Base-by-base conservation (phyloP, 2,797 vertebrate species). In the Cetoscarus ocellatus region DNA sequence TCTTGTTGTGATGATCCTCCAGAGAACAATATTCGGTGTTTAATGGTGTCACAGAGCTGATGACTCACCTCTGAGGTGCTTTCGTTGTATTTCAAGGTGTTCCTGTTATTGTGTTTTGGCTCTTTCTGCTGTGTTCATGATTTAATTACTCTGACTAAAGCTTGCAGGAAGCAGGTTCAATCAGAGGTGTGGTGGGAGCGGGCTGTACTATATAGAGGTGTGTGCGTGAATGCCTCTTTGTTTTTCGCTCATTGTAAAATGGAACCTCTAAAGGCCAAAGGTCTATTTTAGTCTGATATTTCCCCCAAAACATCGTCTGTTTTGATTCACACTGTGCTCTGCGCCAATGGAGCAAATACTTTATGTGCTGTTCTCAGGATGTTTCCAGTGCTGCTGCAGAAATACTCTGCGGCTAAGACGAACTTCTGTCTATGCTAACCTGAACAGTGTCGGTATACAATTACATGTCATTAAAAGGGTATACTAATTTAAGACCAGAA, bases 201-300 rank as follows among this genome's bases (percentile, higher is more conserved):
- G 62, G 50, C 36, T 10, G 67, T 4, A 67, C 54, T 69, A 6
- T 3, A 58, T 35, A 3, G 65, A 63, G 68, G 60, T 47, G 49
- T 44, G 68, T 67, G 75, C 48, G 48, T 19, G 47, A 62, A 65
- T 51, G 59, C 35, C 54, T 66, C 73, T 75, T 85, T 91, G 83
- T 85, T 70, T 75, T n/a, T 39, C 19, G 70, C 67, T 68, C 67
- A 82, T 88, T 89, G 79, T 89, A 87, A 18, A 62, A 76, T 72
- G 40, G 2, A 83, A 68, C 65, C 61, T 57, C 50, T 60, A 86
- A 88, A 87, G 85, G 84, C 44, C 84, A 82, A 67, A 75, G 53
- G 55, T 72, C 61, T 91, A 80, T 88, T 90, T 88, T 70, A 55
- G 70, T 50, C 51, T 1, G 13, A 40, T 8, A 27, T n/a, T 11